Evolutionary conservation across 92 coral and sea anemone genomes (phyloP), one percentile per base, ranked within the genome.

Genomic region (Epizoanthus illoricatus): DNA sequence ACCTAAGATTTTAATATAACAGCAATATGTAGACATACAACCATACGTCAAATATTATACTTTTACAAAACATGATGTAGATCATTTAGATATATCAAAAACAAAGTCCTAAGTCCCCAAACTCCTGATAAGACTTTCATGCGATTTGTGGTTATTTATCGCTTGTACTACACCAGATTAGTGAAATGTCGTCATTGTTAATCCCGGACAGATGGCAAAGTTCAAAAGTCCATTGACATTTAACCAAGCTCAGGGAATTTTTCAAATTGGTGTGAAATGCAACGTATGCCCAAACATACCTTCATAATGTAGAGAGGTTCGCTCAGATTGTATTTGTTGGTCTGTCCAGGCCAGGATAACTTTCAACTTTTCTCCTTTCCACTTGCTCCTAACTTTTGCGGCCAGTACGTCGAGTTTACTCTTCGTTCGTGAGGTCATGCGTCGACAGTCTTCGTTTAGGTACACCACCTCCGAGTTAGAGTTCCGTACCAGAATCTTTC

Each of bases 401-500:
- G 94, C 99, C 5, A 97, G 67, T 5, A 97, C 98, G 75, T 97
- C 99, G 0, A 97, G 73, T 68, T 97, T 97, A 69, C 99, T 97
- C 49, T 94, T 97, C 9, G 93, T 91, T 47, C 99, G 75, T 2
- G 99, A 94, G 3, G 98, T 90, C 99, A 94, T 97, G 19, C 97
- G 92, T 41, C 99, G 85, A 18, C 93, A 89, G 39, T 94, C 98
- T 20, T 94, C 98, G 65, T 90, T 86, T 13, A 42, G 54, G 62
- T 90, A 97, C 33, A 20, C 80, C 18, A 91, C 87, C 5, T 88
- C 93, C 2, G 88, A 39, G 92, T 94, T 92, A 0, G 94, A 86
- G 20, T 94, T 97, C 52, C 97, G 87, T 55, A 97, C 94, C 18
- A 97, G 76, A 79, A 97, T 97, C 76, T 92, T 94, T 47, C 91